Evolutionary conservation across 2,888 invertebrate genomes (phyloP), one percentile per base, ranked within the genome.

Genomic region (Hymenopus coronatus): DNA sequence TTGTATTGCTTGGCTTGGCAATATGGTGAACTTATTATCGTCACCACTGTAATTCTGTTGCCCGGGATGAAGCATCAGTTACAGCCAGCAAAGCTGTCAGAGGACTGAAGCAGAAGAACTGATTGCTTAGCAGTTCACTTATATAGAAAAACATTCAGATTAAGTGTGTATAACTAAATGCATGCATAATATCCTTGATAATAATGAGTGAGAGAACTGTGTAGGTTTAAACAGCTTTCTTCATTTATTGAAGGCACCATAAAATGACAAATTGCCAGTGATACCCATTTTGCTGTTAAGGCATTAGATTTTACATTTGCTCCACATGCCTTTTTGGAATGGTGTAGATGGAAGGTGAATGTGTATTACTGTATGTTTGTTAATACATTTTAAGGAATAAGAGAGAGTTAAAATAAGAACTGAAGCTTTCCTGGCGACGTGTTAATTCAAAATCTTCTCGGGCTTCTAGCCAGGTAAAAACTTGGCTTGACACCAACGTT

Each of bases 41-140:
- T 90, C 30, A 91, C 91, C 15, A 54, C 88, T 70, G 14, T 90
- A 40, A 83, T 92, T 15, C 84, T 92, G 88, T 85, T 91, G 14
- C 92, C 92, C 84, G 92, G 92, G 7, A 86, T 92, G 90, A 90
- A 91, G 83, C 91, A 91, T 88, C 90, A 91, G n/a, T 83, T 25
- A 40, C 85, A 25, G 28, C 70, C 70, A 12, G 83, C 46, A 85
- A 70, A 82, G 84, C 40, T 25, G 54, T 88, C 28, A 70, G n/a
- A 28, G 85, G 88, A 30, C 30, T 88, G 20, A 90, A 90, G 54
- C 85, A 90, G 30, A 90, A 83, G 20, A 89, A 89, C 15, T 89
- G 82, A 89, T 30, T 46, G 4, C 54, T 20, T 70, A 15, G 25
- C 54, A 70, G 20, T 70, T 70, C 54, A 6, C 14, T 14, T 20